phyloP scores from a whole-genome alignment of 2,888 invertebrate genomes.

The Elegia similella region DNA sequence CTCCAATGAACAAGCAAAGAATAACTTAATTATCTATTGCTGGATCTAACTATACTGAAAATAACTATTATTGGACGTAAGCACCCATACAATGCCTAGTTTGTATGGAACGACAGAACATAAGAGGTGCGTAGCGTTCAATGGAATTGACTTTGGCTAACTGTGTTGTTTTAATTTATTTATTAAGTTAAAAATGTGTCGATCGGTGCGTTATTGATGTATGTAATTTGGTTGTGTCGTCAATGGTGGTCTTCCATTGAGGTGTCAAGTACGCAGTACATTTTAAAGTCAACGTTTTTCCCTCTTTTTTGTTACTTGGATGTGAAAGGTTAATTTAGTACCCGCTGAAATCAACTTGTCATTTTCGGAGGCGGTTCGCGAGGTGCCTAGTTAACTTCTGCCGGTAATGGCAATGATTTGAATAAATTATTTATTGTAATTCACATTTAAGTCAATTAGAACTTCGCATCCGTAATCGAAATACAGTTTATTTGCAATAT shows the following conservation, averaged over 20 bases:
- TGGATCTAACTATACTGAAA: too few relatives aligned
- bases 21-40: not conserved
- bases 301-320: too few relatives aligned
- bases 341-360: too few relatives aligned
- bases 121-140: not conserved
- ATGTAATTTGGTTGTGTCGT: constrained; percentile 16
- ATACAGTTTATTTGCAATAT: not conserved
- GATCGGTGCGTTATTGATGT: constrained; percentile 12
- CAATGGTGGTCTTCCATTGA: constrained; percentile 61
- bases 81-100: too few relatives aligned
- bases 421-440: constrained; percentile 54
- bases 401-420: constrained; percentile 26
- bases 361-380: too few relatives aligned
- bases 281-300: not conserved
- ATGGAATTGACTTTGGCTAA: not conserved
- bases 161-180: constrained; percentile 15
- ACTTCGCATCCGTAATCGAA: constrained; percentile 15
- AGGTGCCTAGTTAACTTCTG: too few relatives aligned
- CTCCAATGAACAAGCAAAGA: not conserved
- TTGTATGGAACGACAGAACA: not conserved
- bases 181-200: constrained; percentile 14
- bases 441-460: constrained; percentile 30
- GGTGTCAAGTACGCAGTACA: constrained; percentile 36
- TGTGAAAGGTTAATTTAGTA: too few relatives aligned
- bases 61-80: too few relatives aligned